Evolutionary conservation across 37 sponge, comb jelly and placozoan species (phyloP).

Genomic region (Halisarca cf. caerulea): DNA sequence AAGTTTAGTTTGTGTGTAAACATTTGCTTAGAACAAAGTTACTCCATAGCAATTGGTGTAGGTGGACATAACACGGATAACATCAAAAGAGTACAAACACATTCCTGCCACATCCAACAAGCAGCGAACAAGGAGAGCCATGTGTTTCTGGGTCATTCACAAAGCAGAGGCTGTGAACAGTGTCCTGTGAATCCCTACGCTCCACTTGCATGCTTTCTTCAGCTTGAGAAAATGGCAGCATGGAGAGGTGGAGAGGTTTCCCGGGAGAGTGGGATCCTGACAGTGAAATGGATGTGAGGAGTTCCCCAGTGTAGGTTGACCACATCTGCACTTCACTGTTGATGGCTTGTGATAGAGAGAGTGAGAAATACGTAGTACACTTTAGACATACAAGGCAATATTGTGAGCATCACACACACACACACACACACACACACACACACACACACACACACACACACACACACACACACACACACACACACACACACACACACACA

Average conservation of each 20-base stretch:
- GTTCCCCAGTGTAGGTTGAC: conserved; percentile 7
- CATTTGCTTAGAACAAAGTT: too few species aligned
- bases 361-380: neutral
- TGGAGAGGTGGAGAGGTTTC: neutral
- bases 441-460: conserved; percentile 28
- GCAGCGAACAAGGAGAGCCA: neutral
- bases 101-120: neutral
- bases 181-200: neutral
- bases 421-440: conserved; percentile 30
- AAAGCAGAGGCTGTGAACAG: neutral
- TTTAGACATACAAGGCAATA: neutral
- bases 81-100: neutral
- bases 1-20: too few species aligned
- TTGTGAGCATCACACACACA: conserved; percentile 25
- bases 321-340: neutral
- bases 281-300: neutral
- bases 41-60: too few species aligned
- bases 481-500: conserved; percentile 24
- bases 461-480: conserved; percentile 24
- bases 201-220: too few species aligned
- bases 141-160: neutral
- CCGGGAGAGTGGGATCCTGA: neutral
- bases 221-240: too few species aligned
- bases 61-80: too few species aligned
- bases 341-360: too few species aligned